Evolutionary conservation across 2,797 vertebrate genomes (phyloP), one percentile per base, ranked within the genome.

Genomic region (Anolis apletophallus): DNA sequence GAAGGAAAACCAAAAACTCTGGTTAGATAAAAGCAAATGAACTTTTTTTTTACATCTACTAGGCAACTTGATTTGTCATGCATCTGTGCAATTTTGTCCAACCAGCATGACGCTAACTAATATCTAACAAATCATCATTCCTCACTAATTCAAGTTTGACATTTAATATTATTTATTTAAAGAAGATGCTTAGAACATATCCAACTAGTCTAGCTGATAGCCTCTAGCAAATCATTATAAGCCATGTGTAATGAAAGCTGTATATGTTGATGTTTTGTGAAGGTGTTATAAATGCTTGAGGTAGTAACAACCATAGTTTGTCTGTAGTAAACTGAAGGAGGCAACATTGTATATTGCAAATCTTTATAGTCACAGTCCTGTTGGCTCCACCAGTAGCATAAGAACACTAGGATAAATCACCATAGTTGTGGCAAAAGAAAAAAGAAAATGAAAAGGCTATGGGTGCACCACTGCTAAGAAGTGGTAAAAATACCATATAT

Each of bases 61-160:
- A 61, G 9, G 32, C 79, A 55, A 64, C 46, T 61, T n/a, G 21
- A 71, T n/a, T 80, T 81, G 5, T 81, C 86, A 82, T 19, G 79
- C 84, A 80, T 36, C 84, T 81, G 73, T 52, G 69, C 1, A 0
- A 61, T 55, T 75, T 74, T 84, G 52, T 83, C 59, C 59, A 85
- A 72, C 55, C 0, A 87, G 61, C 61, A 85, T 80, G 89, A 81
- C 88, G 86, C 74, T 88, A 2, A 72, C 88, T 89, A 86, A 71
- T 69, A 72, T 10, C 80, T 88, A 90, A 86, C 61, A 79, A 54
- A 29, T 12, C 77, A 46, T 84, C 72, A 78, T 88, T 84, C 85
- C 85, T 92, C 81, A 76, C 83, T 93, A 84, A 88, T 83, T 90
- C 83, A 77, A 72, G 8, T 69, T 69, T 76, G 78, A 52, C 52